These are phyloP conservation scores for Erebia palarica DNA, from an alignment of 2,888 invertebrate species.

Conservation along the genomic window DNA sequence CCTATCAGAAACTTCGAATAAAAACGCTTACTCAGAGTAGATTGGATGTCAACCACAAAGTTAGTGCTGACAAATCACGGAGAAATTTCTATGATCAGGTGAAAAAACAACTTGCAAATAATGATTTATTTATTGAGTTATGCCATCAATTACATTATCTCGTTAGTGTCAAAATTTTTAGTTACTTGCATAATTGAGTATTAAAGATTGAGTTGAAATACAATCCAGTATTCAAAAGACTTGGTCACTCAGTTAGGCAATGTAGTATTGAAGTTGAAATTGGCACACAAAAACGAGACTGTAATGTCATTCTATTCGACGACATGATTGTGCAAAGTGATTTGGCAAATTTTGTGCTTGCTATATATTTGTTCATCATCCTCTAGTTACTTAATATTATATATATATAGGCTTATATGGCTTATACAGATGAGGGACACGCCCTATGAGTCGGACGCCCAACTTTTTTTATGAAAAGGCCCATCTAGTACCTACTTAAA, in stretches of 20 bases:
- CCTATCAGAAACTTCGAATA: no score
- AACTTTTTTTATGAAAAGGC: no score
- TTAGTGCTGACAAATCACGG: no score
- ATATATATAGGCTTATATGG: no score
- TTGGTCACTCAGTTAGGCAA: constrained; percentile 10
- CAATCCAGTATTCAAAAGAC: constrained; percentile 8
- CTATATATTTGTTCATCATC: no score
- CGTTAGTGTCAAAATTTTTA: background rate
- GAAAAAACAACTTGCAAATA: background rate
- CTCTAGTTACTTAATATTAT: no score
- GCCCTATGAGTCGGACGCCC: no score
- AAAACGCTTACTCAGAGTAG: no score
- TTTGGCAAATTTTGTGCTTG: background rate
- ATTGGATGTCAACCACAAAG: no score
- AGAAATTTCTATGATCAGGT: background rate
- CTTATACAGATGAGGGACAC: no score
- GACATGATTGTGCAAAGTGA: constrained; percentile 1
- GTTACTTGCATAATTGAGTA: constrained; percentile 4
- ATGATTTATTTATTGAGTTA: background rate
- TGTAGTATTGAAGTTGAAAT: background rate
- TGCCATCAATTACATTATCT: background rate
- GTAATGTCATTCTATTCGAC: background rate
- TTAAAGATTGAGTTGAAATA: constrained; percentile 2
- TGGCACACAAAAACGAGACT: background rate
- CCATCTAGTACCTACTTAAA: no score